phyloP scores from a whole-genome alignment of 2,113 vertebrate species.

The Paratilapia polleni region DNA sequence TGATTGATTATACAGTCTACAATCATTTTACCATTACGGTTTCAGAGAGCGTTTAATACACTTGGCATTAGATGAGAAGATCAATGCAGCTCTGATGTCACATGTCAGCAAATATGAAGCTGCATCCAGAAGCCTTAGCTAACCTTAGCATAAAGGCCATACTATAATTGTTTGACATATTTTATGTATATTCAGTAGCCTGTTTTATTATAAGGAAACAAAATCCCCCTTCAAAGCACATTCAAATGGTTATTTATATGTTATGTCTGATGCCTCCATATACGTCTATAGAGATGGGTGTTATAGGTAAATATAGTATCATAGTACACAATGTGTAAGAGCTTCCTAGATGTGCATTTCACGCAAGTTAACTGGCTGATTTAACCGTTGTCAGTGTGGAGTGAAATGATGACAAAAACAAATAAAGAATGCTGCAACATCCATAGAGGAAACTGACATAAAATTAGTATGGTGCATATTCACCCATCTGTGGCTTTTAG shows the following conservation, averaged over 20 bases:
- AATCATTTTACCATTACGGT: conserved; percentile 30
- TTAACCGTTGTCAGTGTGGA: background rate
- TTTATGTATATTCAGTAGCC: background rate
- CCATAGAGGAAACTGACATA: background rate
- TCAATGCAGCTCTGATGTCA: background rate
- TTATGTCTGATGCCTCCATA: background rate
- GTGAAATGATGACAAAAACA: background rate
- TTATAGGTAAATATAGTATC: background rate
- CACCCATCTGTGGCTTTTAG: background rate
- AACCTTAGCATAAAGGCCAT: background rate
- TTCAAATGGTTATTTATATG: background rate
- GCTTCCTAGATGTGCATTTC: rapidly evolving
- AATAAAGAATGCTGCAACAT: background rate
- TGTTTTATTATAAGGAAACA: background rate
- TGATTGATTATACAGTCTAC: conserved; percentile 39
- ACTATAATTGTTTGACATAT: background rate
- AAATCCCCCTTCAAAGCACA: background rate
- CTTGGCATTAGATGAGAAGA: background rate
- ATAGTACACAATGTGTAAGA: background rate
- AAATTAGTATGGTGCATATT: background rate
- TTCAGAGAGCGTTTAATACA: conserved; percentile 2
- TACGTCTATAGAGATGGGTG: background rate
- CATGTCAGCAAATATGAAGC: background rate
- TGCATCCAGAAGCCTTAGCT: background rate
- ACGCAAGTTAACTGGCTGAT: background rate